Conservation (phyloP, 2,888 invertebrate genomes). For the Apoda limacodes region DNA sequence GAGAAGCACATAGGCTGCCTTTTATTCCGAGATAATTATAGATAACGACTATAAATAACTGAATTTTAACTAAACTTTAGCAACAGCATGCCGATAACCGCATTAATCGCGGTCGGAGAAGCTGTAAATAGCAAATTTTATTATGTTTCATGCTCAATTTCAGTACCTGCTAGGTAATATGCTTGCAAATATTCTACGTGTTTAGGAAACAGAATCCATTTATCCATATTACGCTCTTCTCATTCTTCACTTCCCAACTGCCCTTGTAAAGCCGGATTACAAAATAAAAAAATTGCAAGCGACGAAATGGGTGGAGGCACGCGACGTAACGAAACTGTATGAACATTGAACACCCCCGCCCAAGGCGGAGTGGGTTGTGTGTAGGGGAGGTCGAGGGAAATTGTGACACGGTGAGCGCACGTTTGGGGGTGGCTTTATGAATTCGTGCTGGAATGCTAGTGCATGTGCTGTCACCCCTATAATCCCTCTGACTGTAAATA, state of each 20-base stretch:
- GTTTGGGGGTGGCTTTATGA: slow-evolving; percentile 25
- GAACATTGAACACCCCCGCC: slow-evolving; percentile 4
- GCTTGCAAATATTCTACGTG: slow-evolving; percentile 11
- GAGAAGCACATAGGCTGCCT: too few relatives aligned
- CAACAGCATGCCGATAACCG: too few relatives aligned
- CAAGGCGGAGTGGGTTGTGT: slow-evolving; percentile 1
- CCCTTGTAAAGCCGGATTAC: slow-evolving; percentile 60
- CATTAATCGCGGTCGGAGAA: too few relatives aligned
- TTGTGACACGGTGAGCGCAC: slow-evolving; percentile 36
- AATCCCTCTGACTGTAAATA: slow-evolving; percentile 24
- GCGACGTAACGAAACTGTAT: slow-evolving; percentile 22
- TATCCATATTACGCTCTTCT: slow-evolving; percentile 31
- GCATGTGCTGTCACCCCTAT: slow-evolving; percentile 35
- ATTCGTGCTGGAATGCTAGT: slow-evolving; percentile 56
- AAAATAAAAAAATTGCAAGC: slow-evolving; percentile 63
- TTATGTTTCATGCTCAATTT: too few relatives aligned
- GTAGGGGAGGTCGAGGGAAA: slow-evolving; percentile 24
- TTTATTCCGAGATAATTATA: too few relatives aligned
- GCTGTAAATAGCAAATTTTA: too few relatives aligned
- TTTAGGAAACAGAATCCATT: slow-evolving; percentile 23
- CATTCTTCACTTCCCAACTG: slow-evolving; percentile 51
- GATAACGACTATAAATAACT: too few relatives aligned
- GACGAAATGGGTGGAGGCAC: slow-evolving; percentile 38
- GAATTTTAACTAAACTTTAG: too few relatives aligned
- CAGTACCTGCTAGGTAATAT: too few relatives aligned